These are phyloP conservation scores for Manduca sexta DNA, from an alignment of 1,140 invertebrate species.

Conservation along the genomic window DNA sequence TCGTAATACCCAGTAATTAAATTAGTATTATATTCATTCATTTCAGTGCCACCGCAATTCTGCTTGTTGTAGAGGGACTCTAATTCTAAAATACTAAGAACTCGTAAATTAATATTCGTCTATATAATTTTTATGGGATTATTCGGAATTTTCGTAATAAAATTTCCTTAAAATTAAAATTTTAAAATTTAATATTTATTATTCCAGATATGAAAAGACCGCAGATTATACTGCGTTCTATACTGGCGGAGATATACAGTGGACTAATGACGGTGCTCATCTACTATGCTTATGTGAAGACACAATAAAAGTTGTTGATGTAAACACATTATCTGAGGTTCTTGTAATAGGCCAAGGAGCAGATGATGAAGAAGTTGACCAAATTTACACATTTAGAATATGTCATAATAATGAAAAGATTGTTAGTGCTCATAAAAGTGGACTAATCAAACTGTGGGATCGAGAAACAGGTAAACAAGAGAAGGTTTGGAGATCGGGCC, in stretches of 20 bases:
- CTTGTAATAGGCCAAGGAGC: constrained; percentile 56
- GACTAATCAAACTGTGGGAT: constrained; percentile 87
- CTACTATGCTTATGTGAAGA: constrained; percentile 85
- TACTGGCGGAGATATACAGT: constrained; percentile 87
- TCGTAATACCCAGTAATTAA: too few relatives aligned
- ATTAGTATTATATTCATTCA: too few relatives aligned
- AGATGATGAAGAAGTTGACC: constrained; percentile 78
- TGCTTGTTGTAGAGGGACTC: too few relatives aligned
- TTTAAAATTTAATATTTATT: constrained; percentile 6
- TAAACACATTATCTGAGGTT: constrained; percentile 71
- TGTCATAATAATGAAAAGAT: constrained; percentile 78
- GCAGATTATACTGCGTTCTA: constrained; percentile 88
- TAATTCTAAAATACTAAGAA: too few relatives aligned
- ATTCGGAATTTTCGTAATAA: too few relatives aligned
- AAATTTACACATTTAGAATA: constrained; percentile 83
- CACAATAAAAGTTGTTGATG: constrained; percentile 80
- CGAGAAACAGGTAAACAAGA: constrained; percentile 74
- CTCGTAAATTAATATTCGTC: too few relatives aligned
- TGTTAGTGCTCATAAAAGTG: constrained; percentile 87
- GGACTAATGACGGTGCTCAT: constrained; percentile 80
- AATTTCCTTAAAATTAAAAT: too few relatives aligned
- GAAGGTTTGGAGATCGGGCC: constrained; percentile 88
- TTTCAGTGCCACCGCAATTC: too few relatives aligned
- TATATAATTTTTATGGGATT: too few relatives aligned
- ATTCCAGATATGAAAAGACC: constrained; percentile 82